Conservation (phyloP, 2,888 invertebrate genomes). For the Spodoptera exigua region DNA sequence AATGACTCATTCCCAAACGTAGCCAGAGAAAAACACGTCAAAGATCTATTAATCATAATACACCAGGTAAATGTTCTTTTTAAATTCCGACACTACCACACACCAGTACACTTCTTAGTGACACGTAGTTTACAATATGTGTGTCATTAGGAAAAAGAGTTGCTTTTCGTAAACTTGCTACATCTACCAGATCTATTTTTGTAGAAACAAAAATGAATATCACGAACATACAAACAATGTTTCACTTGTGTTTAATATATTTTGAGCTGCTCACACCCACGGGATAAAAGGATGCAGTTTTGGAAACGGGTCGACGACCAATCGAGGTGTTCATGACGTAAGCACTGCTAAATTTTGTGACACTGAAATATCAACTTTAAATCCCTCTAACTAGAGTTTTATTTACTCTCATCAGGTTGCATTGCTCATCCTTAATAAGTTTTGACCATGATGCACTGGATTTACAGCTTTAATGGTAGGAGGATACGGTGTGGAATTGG, state of each 20-base stretch:
- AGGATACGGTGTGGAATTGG: slow-evolving; percentile 9
- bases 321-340: slow-evolving; percentile 55
- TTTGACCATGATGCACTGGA: slow-evolving; percentile 5
- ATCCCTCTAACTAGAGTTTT: slow-evolving; percentile 15
- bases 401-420: slow-evolving; percentile 9
- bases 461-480: slow-evolving; percentile 5
- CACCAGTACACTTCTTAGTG: slow-evolving; percentile 3
- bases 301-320: slow-evolving; percentile 57
- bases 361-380: slow-evolving; percentile 26
- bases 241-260: slow-evolving; percentile 38
- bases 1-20: slow-evolving; percentile 30
- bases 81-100: slow-evolving; percentile 2
- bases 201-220: slow-evolving; percentile 15
- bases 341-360: slow-evolving; percentile 17
- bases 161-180: slow-evolving; percentile 1
- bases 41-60: slow-evolving; percentile 39
- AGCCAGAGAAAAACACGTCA: slow-evolving; percentile 25
- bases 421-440: slow-evolving; percentile 30
- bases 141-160: slow-evolving; percentile 11
- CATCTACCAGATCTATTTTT: slow-evolving; percentile 15
- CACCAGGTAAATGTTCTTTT: slow-evolving; percentile 40
- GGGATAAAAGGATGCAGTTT: slow-evolving; percentile 54
- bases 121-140: slow-evolving; percentile 14
- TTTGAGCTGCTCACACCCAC: slow-evolving; percentile 38
- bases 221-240: slow-evolving; percentile 26